Percentiles rank a stretch among this genome's conserved stretches.
phyloP scores from a whole-genome alignment of 2,113 vertebrate genomes.

The Lagopus leucura region DNA sequence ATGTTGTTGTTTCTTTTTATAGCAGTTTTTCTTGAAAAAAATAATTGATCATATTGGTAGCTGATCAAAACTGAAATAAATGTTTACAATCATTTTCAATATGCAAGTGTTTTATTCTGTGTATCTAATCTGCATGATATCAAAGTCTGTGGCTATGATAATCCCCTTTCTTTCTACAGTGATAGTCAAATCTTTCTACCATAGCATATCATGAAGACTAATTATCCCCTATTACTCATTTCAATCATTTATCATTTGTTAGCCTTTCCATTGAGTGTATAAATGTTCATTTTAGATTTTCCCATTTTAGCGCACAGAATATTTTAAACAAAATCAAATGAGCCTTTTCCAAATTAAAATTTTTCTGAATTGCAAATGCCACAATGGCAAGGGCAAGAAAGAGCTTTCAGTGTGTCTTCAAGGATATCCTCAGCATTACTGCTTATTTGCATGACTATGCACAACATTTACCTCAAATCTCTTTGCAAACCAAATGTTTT shows the following conservation, averaged over 20 bases:
- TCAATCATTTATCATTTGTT: neutral
- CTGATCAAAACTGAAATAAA: neutral
- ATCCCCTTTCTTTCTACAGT: neutral
- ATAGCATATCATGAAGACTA: neutral
- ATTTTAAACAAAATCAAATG: neutral
- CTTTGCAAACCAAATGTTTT: slow-evolving; percentile 37
- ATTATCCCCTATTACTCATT: neutral
- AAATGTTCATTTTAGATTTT: neutral
- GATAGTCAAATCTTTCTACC: neutral
- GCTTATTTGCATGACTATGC: slow-evolving; percentile 11
- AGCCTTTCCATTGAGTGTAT: neutral
- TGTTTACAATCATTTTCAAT: neutral
- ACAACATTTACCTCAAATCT: neutral
- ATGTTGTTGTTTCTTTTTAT: neutral
- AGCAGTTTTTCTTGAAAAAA: neutral
- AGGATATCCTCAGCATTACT: slow-evolving; percentile 11
- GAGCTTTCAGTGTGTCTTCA: neutral
- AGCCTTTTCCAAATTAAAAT: neutral
- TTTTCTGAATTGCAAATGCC: neutral
- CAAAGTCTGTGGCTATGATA: neutral
- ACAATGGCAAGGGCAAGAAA: neutral
- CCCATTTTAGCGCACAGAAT: neutral
- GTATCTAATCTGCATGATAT: neutral
- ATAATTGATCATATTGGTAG: neutral
- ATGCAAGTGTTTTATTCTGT: neutral